Base-by-base conservation (phyloP, 2,888 invertebrate genomes). In the Rhaphigaster nebulosa region DNA sequence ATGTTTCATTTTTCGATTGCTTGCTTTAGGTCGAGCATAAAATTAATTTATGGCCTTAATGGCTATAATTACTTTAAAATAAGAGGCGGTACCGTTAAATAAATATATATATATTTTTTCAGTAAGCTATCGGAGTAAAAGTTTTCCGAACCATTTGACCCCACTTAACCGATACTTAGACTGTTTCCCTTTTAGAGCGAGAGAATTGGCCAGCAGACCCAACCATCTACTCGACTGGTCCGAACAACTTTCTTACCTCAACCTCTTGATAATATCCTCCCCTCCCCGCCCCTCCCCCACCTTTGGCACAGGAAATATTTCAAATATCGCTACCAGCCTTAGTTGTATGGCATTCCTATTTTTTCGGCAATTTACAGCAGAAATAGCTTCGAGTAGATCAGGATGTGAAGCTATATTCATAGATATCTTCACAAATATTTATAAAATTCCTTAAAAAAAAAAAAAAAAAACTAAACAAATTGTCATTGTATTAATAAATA, bases 61-160 rank as follows among this genome's bases (percentile, higher is more conserved):
- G 80, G 41, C 41, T 26, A 23, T 41, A 80, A 80, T 41, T 41
- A 80, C 23, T 80, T 1, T 8, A 26, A 65, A 29, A 65, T 65
- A 65, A 13, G 13, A 5, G 65, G 29, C 29, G 29, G 29, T 65
- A 29, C 12, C 15, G 65, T 65, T 29, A 65, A 65, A 65, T 65
- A 65, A 65, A 76, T 76, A 76, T 76, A 76, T n/a, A n/a, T 76
- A 76, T 76, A 76, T 76, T 76, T 76, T 34, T 76, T 20, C 38
- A 38, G 70, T 76, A 76, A 76, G 70, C 70, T 84, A 84, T 84
- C 45, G 84, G 38, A 45, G 45, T 84, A 60, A 88, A 88, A 54
- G 56, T 56, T 60, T 88, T 88, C 88, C 88, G 15, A 88, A 56
- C 88, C 88, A 88, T 88, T 88, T 88, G 88, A 41, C 60, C 88